A percentile compares a stretch with the other conserved stretches of the same genome.
Conservation (phyloP, 2,113 vertebrate species). For the Lophotis ruficrista region DNA sequence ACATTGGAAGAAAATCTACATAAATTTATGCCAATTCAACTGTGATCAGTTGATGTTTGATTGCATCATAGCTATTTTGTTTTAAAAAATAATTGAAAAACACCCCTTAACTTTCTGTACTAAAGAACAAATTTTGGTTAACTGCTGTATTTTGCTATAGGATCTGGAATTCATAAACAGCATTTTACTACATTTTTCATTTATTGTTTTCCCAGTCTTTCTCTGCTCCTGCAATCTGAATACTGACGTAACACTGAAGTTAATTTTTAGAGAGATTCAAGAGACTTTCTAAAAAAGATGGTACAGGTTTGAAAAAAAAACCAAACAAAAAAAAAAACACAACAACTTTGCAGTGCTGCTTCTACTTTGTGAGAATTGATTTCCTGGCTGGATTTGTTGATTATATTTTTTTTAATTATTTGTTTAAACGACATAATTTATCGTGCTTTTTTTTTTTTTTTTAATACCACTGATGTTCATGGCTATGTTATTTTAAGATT, state of each 20-base stretch:
- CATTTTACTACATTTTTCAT: not conserved
- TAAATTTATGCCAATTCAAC: not conserved
- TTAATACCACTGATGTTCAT: not conserved
- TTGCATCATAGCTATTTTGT: not conserved
- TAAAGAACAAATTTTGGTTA: not conserved
- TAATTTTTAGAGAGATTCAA: not conserved
- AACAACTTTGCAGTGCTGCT: not conserved
- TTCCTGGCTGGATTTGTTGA: not conserved
- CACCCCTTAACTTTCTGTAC: not conserved
- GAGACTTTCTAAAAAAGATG: not conserved
- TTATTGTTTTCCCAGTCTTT: not conserved
- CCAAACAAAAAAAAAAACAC: fast-evolving
- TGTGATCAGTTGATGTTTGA: not conserved
- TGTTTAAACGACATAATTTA: not conserved
- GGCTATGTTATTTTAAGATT: not conserved
- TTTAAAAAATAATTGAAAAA: not conserved
- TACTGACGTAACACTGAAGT: not conserved
- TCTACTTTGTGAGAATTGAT: not conserved
- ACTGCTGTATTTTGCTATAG: not conserved
- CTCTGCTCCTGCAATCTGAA: not conserved
- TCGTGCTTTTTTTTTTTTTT: not conserved
- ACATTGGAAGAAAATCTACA: not conserved
- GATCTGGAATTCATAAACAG: not conserved
- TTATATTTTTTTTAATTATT: not conserved
- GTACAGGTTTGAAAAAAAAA: not conserved